phyloP scores from a whole-genome alignment of 35 echinoderm and acorn worm species.

The Lytechinus variegatus region DNA sequence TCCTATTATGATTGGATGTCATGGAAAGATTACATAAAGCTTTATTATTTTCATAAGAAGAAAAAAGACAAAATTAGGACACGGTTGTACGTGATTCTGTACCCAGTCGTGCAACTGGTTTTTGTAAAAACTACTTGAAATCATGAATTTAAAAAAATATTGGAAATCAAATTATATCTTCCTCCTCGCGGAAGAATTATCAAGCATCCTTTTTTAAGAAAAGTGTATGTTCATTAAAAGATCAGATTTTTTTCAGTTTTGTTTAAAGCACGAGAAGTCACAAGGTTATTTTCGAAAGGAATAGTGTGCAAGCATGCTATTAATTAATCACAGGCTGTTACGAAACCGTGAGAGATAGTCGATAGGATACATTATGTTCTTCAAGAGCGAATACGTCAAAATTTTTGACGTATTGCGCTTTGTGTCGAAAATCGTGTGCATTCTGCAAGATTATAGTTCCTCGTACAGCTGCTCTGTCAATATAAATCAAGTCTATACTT shows the following conservation, averaged over 20 bases:
- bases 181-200: too few species aligned
- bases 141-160: too few species aligned
- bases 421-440: not conserved
- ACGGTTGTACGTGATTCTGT: too few species aligned
- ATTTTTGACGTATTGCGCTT: not conserved
- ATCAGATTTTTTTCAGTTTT: not conserved
- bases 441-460: not conserved
- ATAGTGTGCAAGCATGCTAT: not conserved
- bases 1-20: too few species aligned
- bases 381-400: not conserved
- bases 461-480: not conserved
- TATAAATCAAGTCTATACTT: not conserved
- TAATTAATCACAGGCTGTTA: not conserved
- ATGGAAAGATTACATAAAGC: too few species aligned
- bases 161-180: too few species aligned
- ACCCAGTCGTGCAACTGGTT: too few species aligned
- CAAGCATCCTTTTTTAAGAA: too few species aligned
- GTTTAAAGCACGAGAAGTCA: not conserved
- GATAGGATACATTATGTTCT: not conserved
- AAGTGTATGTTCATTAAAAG: not conserved
- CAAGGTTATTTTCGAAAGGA: not conserved
- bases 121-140: too few species aligned
- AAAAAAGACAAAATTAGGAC: too few species aligned
- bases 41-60: too few species aligned
- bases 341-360: not conserved